Evolutionary conservation across 2,888 invertebrate genomes (phyloP).

Genomic region (Desoria tigrina): DNA sequence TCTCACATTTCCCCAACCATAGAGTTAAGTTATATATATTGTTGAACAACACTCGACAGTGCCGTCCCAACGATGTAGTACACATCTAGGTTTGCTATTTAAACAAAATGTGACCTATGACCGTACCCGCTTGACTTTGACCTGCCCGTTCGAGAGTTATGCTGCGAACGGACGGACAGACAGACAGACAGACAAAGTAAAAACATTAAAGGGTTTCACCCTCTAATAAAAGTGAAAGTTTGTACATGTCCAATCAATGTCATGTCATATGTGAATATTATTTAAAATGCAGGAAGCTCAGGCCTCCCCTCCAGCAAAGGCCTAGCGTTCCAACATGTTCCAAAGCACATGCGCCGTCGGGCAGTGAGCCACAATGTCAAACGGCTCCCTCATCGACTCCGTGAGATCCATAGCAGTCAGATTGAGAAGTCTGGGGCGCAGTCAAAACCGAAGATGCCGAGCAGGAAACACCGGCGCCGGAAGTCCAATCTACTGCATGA

Average conservation of each 20-base stretch:
- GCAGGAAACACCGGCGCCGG: slow-evolving; percentile 79
- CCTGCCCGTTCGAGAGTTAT: no score
- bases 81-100: no score
- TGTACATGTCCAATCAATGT: background rate
- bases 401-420: slow-evolving; percentile 65
- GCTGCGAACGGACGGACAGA: background rate
- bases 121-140: no score
- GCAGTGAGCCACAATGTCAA: slow-evolving; percentile 91
- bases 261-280: no score
- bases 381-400: slow-evolving; percentile 74
- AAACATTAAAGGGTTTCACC: no score
- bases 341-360: slow-evolving; percentile 85
- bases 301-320: slow-evolving; percentile 55
- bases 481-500: slow-evolving; percentile 75
- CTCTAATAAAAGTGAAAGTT: no score
- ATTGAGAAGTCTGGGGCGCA: slow-evolving; percentile 64
- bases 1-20: no score
- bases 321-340: slow-evolving; percentile 79
- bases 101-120: no score
- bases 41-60: no score
- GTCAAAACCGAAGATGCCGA: slow-evolving; percentile 77
- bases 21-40: no score
- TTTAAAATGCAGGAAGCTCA: slow-evolving; percentile 5
- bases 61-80: no score
- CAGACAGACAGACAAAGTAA: no score